These are phyloP conservation scores for Oedothorax gibbosus DNA, from an alignment of 1,140 invertebrate species.

Conservation along the genomic window DNA sequence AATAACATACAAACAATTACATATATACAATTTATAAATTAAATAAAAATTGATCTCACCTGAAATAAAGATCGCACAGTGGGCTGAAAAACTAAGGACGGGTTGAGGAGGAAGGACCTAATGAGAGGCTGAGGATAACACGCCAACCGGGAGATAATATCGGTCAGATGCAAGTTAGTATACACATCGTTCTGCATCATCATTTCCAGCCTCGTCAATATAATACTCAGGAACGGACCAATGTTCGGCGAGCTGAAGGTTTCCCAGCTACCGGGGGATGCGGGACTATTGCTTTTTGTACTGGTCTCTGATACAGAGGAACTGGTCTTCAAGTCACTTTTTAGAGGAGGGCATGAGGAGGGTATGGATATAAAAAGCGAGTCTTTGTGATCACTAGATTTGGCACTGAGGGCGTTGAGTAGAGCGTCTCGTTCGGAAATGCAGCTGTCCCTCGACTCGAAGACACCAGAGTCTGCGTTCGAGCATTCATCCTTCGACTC, in stretches of 20 bases:
- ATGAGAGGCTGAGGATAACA: constrained; percentile 89
- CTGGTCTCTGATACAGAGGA: constrained; percentile 29
- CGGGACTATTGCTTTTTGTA: constrained; percentile 51
- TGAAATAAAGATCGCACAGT: constrained; percentile 83
- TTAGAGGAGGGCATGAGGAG: constrained; percentile 5
- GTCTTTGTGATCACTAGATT: constrained; percentile 45
- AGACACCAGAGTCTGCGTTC: constrained; percentile 54
- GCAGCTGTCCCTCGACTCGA: constrained; percentile 53
- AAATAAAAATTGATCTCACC: constrained; percentile 16
- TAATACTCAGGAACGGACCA: constrained; percentile 85
- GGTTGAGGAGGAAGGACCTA: constrained; percentile 86
- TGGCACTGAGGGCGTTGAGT: constrained; percentile 37
- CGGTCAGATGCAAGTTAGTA: constrained; percentile 89
- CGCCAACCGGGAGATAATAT: constrained; percentile 85
- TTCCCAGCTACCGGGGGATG: constrained; percentile 66
- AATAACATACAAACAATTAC: no score
- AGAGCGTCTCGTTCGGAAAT: constrained; percentile 48
- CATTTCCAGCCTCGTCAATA: constrained; percentile 85
- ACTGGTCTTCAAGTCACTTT: constrained; percentile 35
- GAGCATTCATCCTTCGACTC: constrained; percentile 54
- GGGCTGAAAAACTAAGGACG: constrained; percentile 87
- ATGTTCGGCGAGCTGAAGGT: constrained; percentile 65
- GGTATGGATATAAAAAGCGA: constrained; percentile 50
- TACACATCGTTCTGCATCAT: constrained; percentile 88
- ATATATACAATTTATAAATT: background rate